Evolutionary conservation across 2,797 vertebrate species (phyloP).

Genomic region (Remorina albescens): DNA sequence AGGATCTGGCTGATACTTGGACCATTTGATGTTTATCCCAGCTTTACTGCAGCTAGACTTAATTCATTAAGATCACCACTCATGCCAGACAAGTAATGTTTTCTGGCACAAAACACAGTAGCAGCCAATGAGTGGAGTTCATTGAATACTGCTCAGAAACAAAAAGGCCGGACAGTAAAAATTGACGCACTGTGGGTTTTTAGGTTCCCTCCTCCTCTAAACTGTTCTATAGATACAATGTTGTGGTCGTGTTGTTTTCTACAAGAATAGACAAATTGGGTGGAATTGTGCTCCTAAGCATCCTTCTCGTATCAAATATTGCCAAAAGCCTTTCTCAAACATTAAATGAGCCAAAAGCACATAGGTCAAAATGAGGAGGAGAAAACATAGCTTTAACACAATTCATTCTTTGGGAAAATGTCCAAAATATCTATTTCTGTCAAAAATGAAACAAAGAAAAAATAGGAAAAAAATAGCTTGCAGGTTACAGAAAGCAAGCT

Average conservation of each 20-base stretch:
- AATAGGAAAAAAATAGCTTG: background rate
- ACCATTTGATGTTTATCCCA: slow-evolving; percentile 46
- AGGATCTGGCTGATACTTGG: slow-evolving; percentile 26
- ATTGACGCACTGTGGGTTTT: slow-evolving; percentile 26
- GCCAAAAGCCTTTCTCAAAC: slow-evolving; percentile 22
- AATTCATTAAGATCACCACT: slow-evolving; percentile 32
- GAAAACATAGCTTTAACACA: background rate
- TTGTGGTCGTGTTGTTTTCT: slow-evolving; percentile 49
- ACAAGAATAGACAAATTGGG: slow-evolving; percentile 25
- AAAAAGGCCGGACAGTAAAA: slow-evolving; percentile 35
- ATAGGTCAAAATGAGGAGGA: slow-evolving; percentile 3
- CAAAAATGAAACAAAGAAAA: slow-evolving; percentile 1
- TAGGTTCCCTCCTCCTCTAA: slow-evolving; percentile 45
- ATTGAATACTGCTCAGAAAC: slow-evolving; percentile 38
- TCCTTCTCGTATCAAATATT: slow-evolving; percentile 15
- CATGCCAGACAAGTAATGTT: slow-evolving; percentile 43
- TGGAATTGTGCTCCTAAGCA: slow-evolving; percentile 31
- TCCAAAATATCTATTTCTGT: slow-evolving; percentile 11
- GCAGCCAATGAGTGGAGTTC: slow-evolving; percentile 52
- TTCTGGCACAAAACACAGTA: slow-evolving; percentile 42
- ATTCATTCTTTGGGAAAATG: slow-evolving; percentile 1
- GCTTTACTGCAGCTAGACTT: slow-evolving; percentile 35
- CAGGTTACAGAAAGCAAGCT: slow-evolving; percentile 7
- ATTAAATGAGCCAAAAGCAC: slow-evolving; percentile 2
- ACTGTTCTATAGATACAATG: slow-evolving; percentile 46